These are phyloP conservation scores for Triplophysa tibetana DNA, from an alignment of 2,113 vertebrate species.

Conservation along the genomic window DNA sequence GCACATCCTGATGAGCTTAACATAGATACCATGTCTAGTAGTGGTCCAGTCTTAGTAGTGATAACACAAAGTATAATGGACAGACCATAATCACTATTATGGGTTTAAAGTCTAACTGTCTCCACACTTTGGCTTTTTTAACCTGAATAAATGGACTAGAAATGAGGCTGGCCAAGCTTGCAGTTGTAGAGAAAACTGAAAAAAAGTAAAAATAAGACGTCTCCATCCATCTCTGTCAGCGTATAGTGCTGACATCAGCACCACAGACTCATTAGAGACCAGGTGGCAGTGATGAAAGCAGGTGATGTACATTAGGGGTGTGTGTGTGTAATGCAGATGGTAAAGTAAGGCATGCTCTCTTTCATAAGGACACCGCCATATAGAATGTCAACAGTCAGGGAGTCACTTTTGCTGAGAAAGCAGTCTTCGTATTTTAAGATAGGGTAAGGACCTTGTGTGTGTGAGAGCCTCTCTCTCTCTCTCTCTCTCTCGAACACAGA, in stretches of 20 bases:
- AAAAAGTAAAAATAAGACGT: conserved; percentile 48
- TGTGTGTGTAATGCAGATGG: conserved; percentile 41
- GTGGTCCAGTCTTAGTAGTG: neutral
- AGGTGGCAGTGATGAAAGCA: conserved; percentile 60
- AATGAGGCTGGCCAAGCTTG: conserved; percentile 4
- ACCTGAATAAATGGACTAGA: neutral
- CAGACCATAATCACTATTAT: neutral
- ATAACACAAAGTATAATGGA: neutral
- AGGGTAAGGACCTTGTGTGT: neutral
- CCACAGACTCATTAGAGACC: conserved; percentile 66
- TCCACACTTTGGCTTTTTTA: neutral
- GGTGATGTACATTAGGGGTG: conserved; percentile 57
- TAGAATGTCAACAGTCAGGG: conserved; percentile 25
- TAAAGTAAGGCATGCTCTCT: conserved; percentile 16
- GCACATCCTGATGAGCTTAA: neutral
- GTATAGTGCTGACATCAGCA: conserved; percentile 70
- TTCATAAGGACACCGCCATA: neutral
- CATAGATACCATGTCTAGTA: neutral
- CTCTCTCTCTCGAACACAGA: neutral
- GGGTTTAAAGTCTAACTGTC: neutral
- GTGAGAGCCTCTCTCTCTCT: neutral
- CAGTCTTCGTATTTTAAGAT: conserved; percentile 29
- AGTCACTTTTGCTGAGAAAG: conserved; percentile 36
- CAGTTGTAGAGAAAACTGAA: conserved; percentile 49
- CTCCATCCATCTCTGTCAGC: conserved; percentile 70